These are phyloP conservation scores for Laupala kohalensis DNA, from an alignment of 1,140 invertebrate species.

Conservation along the genomic window DNA sequence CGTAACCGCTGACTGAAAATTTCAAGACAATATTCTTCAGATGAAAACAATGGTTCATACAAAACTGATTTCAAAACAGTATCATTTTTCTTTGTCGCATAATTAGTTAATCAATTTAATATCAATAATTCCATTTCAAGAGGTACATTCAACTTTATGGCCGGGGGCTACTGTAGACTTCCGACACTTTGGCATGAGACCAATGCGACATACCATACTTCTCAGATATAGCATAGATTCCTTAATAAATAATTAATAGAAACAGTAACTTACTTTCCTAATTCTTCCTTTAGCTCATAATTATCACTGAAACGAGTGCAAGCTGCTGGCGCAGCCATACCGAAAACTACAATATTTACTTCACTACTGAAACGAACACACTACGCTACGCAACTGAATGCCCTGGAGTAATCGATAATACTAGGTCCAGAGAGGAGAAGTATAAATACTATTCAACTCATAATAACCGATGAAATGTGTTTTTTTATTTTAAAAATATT, in stretches of 20 bases:
- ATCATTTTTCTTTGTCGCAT: too few relatives aligned
- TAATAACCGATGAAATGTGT: background rate
- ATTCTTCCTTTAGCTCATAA: conserved; percentile 98
- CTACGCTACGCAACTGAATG: conserved; percentile 14
- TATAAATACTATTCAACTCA: background rate
- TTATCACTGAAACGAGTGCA: conserved; percentile 95
- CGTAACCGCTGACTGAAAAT: background rate
- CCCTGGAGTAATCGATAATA: conserved; percentile 14
- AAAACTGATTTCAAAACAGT: too few relatives aligned
- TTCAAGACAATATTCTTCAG: background rate
- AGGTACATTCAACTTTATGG: background rate
- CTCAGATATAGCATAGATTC: background rate
- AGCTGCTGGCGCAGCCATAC: conserved; percentile 50
- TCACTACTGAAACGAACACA: conserved; percentile 18
- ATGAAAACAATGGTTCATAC: too few relatives aligned
- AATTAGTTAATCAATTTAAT: too few relatives aligned
- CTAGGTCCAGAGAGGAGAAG: background rate
- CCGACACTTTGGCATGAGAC: background rate
- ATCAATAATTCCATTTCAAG: too few relatives aligned
- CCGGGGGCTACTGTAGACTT: background rate
- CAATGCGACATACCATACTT: background rate
- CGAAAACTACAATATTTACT: conserved; percentile 21
- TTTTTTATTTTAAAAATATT: background rate
- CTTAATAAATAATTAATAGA: background rate
- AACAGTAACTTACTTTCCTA: conserved; percentile 85